Conservation (phyloP, 2,888 invertebrate species). For the Drosophila nr. fundita region DNA sequence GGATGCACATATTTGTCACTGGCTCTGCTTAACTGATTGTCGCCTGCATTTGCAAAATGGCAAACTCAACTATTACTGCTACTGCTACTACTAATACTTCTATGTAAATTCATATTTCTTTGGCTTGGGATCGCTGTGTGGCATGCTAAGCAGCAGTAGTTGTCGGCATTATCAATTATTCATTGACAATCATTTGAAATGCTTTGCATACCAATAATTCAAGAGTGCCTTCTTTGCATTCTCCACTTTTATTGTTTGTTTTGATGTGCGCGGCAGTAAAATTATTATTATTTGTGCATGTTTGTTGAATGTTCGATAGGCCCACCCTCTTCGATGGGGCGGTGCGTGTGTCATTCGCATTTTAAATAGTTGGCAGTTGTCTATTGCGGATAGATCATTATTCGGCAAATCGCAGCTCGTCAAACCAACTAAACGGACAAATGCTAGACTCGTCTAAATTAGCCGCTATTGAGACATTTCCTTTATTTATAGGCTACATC, state of each 20-base stretch:
- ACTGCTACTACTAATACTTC: neutral
- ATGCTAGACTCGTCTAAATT: conserved; percentile 47
- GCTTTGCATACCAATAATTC: conserved; percentile 72
- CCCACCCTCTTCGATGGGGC: conserved; percentile 12
- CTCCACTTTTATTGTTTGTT: conserved; percentile 40
- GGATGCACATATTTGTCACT: conserved; percentile 48
- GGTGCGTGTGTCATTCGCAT: conserved; percentile 11
- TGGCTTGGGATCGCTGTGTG: conserved; percentile 6
- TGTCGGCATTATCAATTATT: conserved; percentile 57
- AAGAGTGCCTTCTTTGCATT: conserved; percentile 1
- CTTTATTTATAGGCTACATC: conserved; percentile 70
- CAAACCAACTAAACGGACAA: conserved; percentile 3
- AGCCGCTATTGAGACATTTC: conserved; percentile 70
- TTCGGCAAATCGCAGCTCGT: conserved; percentile 16
- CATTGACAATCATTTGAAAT: conserved; percentile 64
- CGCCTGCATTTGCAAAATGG: conserved; percentile 49
- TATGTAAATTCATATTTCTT: neutral
- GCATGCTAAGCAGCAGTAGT: conserved; percentile 44
- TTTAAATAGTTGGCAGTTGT: neutral
- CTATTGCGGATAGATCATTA: conserved; percentile 3
- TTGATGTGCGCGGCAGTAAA: conserved; percentile 38
- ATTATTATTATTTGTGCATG: conserved; percentile 48
- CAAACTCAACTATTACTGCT: conserved; percentile 17
- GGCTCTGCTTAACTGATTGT: conserved; percentile 46
- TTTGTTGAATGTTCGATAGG: conserved; percentile 33